A percentile compares a stretch with the other conserved stretches of the same genome.
Evolutionary conservation across 2,113 vertebrate species (phyloP).

Genomic region (Isurus oxyrinchus): DNA sequence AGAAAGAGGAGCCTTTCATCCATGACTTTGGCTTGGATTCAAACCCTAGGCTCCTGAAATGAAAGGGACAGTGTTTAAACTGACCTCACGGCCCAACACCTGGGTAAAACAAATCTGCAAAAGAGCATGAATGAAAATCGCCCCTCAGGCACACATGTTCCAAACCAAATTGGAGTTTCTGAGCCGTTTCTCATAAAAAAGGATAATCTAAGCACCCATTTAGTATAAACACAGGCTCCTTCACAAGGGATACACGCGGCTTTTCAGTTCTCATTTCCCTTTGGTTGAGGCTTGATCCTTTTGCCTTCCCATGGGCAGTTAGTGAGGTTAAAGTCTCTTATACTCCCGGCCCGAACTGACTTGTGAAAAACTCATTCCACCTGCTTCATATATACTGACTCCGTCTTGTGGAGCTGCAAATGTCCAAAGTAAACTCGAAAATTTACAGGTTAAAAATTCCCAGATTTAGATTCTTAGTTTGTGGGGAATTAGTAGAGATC

Average conservation of each 20-base stretch:
- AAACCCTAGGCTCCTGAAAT: not conserved
- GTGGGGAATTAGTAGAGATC: not conserved
- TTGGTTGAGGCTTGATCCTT: not conserved
- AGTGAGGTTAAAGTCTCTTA: not conserved
- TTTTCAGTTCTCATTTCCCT: not conserved
- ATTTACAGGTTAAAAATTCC: not conserved
- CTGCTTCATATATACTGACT: not conserved
- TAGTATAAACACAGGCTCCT: not conserved
- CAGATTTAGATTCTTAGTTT: not conserved
- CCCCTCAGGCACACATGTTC: not conserved
- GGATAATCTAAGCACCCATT: not conserved
- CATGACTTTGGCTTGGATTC: not conserved
- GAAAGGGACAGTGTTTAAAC: constrained; percentile 9
- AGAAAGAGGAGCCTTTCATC: not conserved
- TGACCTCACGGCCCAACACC: not conserved
- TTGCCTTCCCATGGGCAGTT: not conserved
- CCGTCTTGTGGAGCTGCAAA: not conserved
- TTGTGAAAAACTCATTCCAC: not conserved
- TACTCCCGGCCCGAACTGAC: no score
- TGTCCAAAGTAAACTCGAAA: not conserved
- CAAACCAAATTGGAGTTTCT: not conserved
- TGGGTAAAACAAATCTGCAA: not conserved
- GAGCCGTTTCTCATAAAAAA: not conserved
- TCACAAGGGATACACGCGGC: not conserved
- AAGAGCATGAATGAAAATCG: not conserved